Evolutionary conservation across 2,797 vertebrate genomes (phyloP), one percentile per base, ranked within the genome.

Genomic region (Tokudaia tokunoshimensis): DNA sequence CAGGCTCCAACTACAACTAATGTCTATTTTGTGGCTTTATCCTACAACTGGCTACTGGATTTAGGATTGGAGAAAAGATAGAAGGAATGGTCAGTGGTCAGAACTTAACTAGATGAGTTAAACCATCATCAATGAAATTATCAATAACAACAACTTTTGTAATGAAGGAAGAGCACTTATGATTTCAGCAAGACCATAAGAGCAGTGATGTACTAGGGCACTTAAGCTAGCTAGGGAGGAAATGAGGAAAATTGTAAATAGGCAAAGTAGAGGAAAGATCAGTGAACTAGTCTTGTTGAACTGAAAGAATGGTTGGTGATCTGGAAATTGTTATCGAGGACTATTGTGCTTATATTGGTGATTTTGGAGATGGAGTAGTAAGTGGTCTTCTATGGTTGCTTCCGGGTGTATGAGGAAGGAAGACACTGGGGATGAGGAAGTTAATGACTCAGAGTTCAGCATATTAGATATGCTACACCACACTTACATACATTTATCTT

Each of bases 211-310:
- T 31, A 37, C 26, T 59, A 17, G 47, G 26, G 12, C 90, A 76
- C 29, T 41, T 65, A 74, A 91, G 37, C 19, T 78, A 13, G 14
- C 34, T 88, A 87, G 70, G 14, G 24, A 93, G 41, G 34, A 92
- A 92, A 29, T 91, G 15, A 94, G 81, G 31, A 84, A 91, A 96
- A 84, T 81, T 91, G 9, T 20, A 34, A 81, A 90, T 63, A 90
- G 19, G 29, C 55, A 92, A 65, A 91, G 92, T 90, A 78, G 34
- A 91, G 22, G 29, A 81, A 31, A 61, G 20, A 70, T 83, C 57
- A 92, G 20, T 96, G 50, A 89, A 91, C 29, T 91, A 83, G 17
- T 79, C 63, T 79, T 91, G 24, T 59, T 96, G 70, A 95, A 17
- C 61, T 96, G 67, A 74, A 92, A 79, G 41, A 92, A 96, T 93